A percentile compares a stretch with the other conserved stretches of the same genome.
Conservation (phyloP, 2,888 invertebrate genomes). For the Drosophila meridionalis region DNA sequence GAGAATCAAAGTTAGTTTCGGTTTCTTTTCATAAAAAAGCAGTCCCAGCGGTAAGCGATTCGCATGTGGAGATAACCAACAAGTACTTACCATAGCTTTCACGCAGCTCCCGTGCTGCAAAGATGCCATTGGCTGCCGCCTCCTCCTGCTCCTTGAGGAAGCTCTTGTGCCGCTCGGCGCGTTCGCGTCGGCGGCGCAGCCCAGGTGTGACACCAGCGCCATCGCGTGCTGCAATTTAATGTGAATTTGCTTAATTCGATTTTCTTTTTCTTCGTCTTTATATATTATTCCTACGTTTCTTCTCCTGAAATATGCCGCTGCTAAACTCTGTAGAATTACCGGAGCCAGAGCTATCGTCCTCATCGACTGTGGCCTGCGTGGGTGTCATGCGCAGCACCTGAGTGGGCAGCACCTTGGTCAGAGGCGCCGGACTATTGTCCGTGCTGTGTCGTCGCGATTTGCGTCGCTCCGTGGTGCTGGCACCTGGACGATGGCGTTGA, state of each 20-base stretch:
- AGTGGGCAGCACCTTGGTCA: slow-evolving; percentile 79
- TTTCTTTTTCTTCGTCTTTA: no score
- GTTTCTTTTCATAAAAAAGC: slow-evolving; percentile 27
- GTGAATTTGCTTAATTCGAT: no score
- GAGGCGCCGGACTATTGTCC: slow-evolving; percentile 87
- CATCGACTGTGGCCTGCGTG: slow-evolving; percentile 82
- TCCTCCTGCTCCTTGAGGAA: slow-evolving; percentile 94
- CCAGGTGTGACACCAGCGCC: slow-evolving; percentile 92
- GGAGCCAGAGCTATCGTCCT: slow-evolving; percentile 86
- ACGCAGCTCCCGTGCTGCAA: slow-evolving; percentile 77
- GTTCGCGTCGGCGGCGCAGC: slow-evolving; percentile 91
- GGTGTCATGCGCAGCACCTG: slow-evolving; percentile 80
- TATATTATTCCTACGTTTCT: slow-evolving; percentile 72
- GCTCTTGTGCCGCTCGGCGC: slow-evolving; percentile 93
- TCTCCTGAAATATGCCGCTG: slow-evolving; percentile 81
- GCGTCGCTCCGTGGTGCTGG: slow-evolving; percentile 89
- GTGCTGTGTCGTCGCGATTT: slow-evolving; percentile 92
- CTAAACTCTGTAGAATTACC: slow-evolving; percentile 84
- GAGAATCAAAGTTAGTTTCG: slow-evolving; percentile 68
- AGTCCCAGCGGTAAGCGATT: slow-evolving; percentile 34
- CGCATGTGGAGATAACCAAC: not conserved
- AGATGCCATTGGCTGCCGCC: slow-evolving; percentile 84
- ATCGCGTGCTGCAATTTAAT: slow-evolving; percentile 57
- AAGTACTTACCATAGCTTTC: slow-evolving; percentile 81
- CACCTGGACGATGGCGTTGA: slow-evolving; percentile 88